Evolutionary conservation across 2,888 invertebrate genomes (phyloP).

Genomic region (Lithophane socia): DNA sequence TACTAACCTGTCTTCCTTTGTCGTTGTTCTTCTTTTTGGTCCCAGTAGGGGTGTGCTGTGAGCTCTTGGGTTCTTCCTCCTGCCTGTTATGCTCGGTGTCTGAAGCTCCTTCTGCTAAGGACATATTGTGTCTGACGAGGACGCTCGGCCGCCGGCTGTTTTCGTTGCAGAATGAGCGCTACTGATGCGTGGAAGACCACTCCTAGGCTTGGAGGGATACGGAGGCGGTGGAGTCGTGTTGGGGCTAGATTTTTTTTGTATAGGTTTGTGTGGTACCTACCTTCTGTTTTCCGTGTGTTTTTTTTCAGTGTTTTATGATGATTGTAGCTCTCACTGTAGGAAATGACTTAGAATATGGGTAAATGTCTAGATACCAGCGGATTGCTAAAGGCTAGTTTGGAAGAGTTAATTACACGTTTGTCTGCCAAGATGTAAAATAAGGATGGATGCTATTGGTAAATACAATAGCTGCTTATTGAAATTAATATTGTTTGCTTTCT

Average conservation of each 20-base stretch:
- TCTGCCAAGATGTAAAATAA: too few species aligned
- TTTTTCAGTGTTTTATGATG: too few species aligned
- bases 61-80: slow-evolving; percentile 66
- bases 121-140: slow-evolving; percentile 85
- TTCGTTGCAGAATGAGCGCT: slow-evolving; percentile 79
- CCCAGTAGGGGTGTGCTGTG: slow-evolving; percentile 58
- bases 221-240: slow-evolving; percentile 70
- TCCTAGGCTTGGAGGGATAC: slow-evolving; percentile 69
- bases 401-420: background rate
- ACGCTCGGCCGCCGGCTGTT: slow-evolving; percentile 75
- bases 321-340: too few species aligned
- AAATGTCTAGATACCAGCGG: background rate
- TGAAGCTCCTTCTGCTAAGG: slow-evolving; percentile 86
- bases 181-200: slow-evolving; percentile 82
- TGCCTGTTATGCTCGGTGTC: slow-evolving; percentile 80
- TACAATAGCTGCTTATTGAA: too few species aligned
- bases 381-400: background rate
- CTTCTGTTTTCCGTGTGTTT: too few species aligned
- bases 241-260: slow-evolving; percentile 11
- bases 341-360: too few species aligned
- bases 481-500: too few species aligned
- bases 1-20: slow-evolving; percentile 69
- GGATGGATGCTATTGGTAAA: too few species aligned
- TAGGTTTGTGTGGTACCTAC: background rate
- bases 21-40: slow-evolving; percentile 70